A percentile compares a stretch with the other conserved stretches of the same genome.
Conservation (phyloP, 1,140 invertebrate genomes). For the Philotrypesis tridentata region DNA sequence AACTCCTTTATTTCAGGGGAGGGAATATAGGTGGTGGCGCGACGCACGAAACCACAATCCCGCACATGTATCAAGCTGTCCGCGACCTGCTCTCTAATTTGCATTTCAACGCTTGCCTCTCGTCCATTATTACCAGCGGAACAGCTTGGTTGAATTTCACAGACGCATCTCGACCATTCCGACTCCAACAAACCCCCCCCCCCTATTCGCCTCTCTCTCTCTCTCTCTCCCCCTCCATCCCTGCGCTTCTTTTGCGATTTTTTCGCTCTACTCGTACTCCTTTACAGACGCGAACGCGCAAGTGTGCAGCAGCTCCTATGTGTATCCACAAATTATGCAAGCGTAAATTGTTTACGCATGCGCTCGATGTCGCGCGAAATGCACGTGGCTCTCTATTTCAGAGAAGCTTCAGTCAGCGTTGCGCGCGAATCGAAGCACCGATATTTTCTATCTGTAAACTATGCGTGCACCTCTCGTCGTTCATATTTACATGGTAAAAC, state of each 20-base stretch:
- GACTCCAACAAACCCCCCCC: slow-evolving; percentile 22
- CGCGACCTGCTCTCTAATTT: slow-evolving; percentile 72
- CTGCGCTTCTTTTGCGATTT: neutral
- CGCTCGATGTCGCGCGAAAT: no score
- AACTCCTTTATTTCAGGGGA: slow-evolving; percentile 67
- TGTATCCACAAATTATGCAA: no score
- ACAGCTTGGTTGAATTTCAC: slow-evolving; percentile 63
- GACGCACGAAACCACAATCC: slow-evolving; percentile 71
- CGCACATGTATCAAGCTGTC: slow-evolving; percentile 73
- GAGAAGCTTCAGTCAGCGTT: no score
- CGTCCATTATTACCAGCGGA: slow-evolving; percentile 68
- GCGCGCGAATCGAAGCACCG: no score
- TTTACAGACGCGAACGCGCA: no score
- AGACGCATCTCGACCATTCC: slow-evolving; percentile 60
- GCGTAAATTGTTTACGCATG: no score
- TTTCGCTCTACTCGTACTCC: no score
- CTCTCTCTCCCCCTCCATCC: neutral
- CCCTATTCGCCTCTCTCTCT: neutral
- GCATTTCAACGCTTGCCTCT: slow-evolving; percentile 73
- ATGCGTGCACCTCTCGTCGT: no score
- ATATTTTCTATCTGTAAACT: no score
- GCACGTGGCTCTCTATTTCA: no score
- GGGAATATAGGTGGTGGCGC: slow-evolving; percentile 66
- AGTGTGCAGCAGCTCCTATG: no score
- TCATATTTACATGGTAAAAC: no score